These are phyloP conservation scores for Tapirus terrestris DNA, from an alignment of 2,113 vertebrate genomes.

Conservation along the genomic window DNA sequence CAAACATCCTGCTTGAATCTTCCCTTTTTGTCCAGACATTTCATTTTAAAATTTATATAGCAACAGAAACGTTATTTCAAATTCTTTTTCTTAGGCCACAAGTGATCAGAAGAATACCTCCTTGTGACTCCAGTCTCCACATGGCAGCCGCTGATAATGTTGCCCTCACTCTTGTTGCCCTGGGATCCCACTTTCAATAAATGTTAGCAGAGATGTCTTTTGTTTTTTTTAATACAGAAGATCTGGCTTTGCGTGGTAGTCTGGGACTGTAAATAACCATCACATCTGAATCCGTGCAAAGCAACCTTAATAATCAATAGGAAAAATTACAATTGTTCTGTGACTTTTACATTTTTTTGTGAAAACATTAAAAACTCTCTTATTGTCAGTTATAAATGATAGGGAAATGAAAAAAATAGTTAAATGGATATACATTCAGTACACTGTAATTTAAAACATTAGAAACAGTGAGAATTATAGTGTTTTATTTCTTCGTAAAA, in stretches of 20 bases:
- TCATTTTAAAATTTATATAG: slow-evolving; percentile 40
- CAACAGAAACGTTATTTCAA: slow-evolving; percentile 16
- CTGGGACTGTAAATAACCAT: background rate
- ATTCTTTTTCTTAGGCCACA: background rate
- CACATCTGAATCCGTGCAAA: background rate
- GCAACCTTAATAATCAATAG: background rate
- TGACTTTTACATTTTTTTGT: slow-evolving; percentile 18
- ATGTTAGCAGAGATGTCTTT: background rate
- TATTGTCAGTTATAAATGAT: background rate
- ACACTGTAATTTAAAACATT: background rate
- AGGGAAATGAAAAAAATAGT: background rate
- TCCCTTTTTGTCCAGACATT: background rate
- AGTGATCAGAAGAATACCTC: background rate
- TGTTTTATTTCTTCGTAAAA: slow-evolving; percentile 44
- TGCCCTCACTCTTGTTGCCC: background rate
- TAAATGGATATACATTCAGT: background rate
- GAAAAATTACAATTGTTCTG: slow-evolving; percentile 5
- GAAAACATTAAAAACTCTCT: background rate
- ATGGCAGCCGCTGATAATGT: background rate
- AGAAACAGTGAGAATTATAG: background rate
- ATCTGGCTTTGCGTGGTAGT: slow-evolving; percentile 26
- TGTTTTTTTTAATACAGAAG: background rate
- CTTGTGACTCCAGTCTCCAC: background rate
- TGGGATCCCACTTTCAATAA: background rate
- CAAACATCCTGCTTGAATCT: slow-evolving; percentile 3